A percentile compares a stretch with the other conserved stretches of the same genome.
These are phyloP conservation scores for Brachyalestes nurse DNA, from an alignment of 2,797 vertebrate genomes.

Conservation along the genomic window DNA sequence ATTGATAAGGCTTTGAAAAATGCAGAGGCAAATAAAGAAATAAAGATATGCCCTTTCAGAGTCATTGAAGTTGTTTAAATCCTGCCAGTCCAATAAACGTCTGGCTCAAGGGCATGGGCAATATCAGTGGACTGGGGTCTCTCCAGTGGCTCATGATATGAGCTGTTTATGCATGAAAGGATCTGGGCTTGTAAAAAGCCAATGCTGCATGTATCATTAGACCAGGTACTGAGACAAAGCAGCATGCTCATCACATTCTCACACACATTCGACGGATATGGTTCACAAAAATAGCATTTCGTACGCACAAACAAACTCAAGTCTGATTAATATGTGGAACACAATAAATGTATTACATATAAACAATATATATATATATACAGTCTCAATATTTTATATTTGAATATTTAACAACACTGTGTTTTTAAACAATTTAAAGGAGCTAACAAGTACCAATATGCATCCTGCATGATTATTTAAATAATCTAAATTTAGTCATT, in stretches of 20 bases:
- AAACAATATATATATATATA: too few species aligned
- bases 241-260: constrained; percentile 12
- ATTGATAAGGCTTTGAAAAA: neutral
- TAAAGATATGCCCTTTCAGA: constrained; percentile 19
- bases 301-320: neutral
- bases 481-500: too few species aligned
- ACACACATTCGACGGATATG: neutral
- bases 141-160: constrained; percentile 26
- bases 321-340: neutral
- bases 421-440: too few species aligned
- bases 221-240: constrained; percentile 22
- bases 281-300: neutral
- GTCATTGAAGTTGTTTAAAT: constrained; percentile 34
- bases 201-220: constrained; percentile 28
- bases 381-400: too few species aligned
- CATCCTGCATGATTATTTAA: too few species aligned
- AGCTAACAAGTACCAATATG: too few species aligned
- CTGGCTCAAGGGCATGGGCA: constrained; percentile 45
- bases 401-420: too few species aligned
- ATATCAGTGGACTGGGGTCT: constrained; percentile 22
- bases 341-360: neutral
- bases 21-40: constrained; percentile 27
- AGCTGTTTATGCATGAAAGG: constrained; percentile 30
- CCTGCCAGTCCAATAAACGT: constrained; percentile 51
- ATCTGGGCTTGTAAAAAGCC: constrained; percentile 26